Conservation (phyloP, 2,113 vertebrate species). For the Leptosomus discolor region DNA sequence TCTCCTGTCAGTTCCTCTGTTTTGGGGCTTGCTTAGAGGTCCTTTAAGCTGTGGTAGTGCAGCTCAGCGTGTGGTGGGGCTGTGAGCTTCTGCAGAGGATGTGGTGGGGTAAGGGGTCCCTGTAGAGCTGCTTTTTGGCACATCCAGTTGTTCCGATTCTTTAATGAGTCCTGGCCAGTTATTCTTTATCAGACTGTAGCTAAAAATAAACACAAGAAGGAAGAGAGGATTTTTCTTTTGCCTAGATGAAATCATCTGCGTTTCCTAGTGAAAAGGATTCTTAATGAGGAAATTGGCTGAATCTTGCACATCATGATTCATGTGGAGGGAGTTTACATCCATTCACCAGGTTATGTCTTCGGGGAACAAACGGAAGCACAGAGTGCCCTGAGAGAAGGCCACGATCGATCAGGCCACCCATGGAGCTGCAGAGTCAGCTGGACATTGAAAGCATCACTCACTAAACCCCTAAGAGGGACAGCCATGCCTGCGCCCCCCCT, state of each 20-base stretch:
- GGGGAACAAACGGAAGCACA: background rate
- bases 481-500: background rate
- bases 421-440: background rate
- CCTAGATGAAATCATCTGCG: background rate
- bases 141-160: background rate
- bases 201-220: background rate
- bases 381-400: background rate
- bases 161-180: background rate
- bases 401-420: accelerated
- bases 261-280: background rate
- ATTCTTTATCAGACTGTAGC: background rate
- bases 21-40: background rate
- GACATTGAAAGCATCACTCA: accelerated
- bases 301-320: background rate
- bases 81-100: background rate
- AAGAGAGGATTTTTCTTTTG: background rate
- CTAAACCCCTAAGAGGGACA: background rate
- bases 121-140: background rate
- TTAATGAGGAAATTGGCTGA: background rate
- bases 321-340: background rate
- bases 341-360: background rate
- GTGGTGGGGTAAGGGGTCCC: background rate
- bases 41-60: background rate
- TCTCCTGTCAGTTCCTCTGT: background rate
- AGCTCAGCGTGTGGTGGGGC: accelerated